Base-by-base conservation (phyloP, 2,113 vertebrate species). In the Gnathonemus echidnorhynchus region DNA sequence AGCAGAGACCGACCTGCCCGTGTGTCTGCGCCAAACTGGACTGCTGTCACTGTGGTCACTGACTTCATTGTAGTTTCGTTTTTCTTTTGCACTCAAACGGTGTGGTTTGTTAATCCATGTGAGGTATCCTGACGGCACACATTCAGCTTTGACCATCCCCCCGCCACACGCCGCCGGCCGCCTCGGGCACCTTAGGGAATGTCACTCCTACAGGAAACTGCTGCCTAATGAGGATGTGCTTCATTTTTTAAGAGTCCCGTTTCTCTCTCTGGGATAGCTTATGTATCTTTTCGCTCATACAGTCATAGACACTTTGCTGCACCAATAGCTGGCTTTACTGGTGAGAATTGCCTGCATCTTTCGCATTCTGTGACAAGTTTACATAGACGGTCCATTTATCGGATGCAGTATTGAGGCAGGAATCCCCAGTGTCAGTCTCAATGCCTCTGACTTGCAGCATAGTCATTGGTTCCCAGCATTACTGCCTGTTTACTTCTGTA, bases 101-200 rank as follows among this genome's bases (percentile, higher is more conserved):
- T 91, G 89, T 93, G 91, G 91, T 93, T 94, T 94, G 94, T 94
- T 94, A 92, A 94, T 93, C 92, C 93, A 94, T 92, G 93, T 48
- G 91, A 92, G 92, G 88, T 93, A 91, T 91, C 93, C 90, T 90
- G 89, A 90, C 90, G 90, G 91, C 87, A 93, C 91, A 91, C 92
- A 92, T 93, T 83, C 45, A 58, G 10, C 35, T 45, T 42, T 46
- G 86, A 15, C 13, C 46, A 92, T 93, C 89, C 91, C 90, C 31
- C 86, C 66, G 88, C 90, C 91, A 90, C 88, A 91, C 88, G 77
- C 1, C n/a, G 42, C 27, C 35, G 45, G 53, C 46, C 19, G 21
- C 45, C 53, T 53, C 49, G 39, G 7, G 92, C 86, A 66, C 92
- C 89, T 56, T 93, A 88, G 89, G 50, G 58, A 74, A 66, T 24